Percentiles rank a stretch among this genome's conserved stretches.
These are phyloP conservation scores for Drosophila bocki DNA, from an alignment of 1,140 invertebrate genomes.

Conservation along the genomic window DNA sequence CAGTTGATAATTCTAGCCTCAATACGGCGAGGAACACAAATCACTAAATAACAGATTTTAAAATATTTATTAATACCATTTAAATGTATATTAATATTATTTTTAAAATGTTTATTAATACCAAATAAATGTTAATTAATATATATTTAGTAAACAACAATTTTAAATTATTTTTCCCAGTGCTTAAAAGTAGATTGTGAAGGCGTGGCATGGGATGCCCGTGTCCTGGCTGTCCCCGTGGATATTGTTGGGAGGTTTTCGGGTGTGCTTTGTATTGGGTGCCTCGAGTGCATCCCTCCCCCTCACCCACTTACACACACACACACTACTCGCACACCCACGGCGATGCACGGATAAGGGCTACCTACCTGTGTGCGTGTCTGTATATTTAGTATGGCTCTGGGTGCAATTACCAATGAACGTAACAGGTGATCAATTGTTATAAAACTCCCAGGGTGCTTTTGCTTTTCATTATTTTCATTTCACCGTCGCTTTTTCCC, in stretches of 20 bases:
- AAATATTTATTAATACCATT: background rate
- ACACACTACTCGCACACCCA: slow-evolving; percentile 8
- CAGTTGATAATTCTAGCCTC: background rate
- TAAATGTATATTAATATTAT: background rate
- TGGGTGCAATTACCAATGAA: slow-evolving; percentile 85
- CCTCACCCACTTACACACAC: slow-evolving; percentile 4
- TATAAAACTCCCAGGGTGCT: slow-evolving; percentile 85
- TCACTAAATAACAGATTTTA: too few species aligned
- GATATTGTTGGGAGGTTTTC: slow-evolving; percentile 17
- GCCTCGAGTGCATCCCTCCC: slow-evolving; percentile 6
- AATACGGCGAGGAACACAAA: too few species aligned
- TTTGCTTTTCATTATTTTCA: slow-evolving; percentile 84
- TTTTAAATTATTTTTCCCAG: background rate
- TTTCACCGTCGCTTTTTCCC: slow-evolving; percentile 52
- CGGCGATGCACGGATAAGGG: slow-evolving; percentile 12
- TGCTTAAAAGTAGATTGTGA: slow-evolving; percentile 12
- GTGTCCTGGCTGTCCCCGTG: slow-evolving; percentile 12
- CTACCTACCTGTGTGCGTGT: slow-evolving; percentile 29
- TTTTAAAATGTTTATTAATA: background rate
- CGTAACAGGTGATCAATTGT: slow-evolving; percentile 85
- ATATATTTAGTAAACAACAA: background rate
- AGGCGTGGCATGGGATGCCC: background rate
- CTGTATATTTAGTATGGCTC: slow-evolving; percentile 79
- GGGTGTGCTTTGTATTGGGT: slow-evolving; percentile 10
- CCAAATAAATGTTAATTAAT: background rate